A percentile compares a stretch with the other conserved stretches of the same genome.
Evolutionary conservation across 2,797 vertebrate genomes (phyloP).

Genomic region (Knipowitschia caucasica): DNA sequence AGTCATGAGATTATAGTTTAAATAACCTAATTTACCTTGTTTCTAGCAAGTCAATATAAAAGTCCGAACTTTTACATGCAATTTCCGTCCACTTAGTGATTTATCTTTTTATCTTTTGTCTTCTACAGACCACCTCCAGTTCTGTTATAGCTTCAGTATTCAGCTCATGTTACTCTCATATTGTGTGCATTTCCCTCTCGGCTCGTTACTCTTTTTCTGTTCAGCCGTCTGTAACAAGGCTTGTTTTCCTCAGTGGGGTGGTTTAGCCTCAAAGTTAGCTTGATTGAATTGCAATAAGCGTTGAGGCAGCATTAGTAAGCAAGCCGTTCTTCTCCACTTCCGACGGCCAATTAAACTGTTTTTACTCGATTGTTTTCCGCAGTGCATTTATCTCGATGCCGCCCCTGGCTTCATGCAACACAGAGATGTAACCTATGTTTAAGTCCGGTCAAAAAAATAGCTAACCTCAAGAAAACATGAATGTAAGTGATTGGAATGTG

Average conservation of each 20-base stretch:
- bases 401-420: slow-evolving; percentile 34
- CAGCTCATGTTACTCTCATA: slow-evolving; percentile 22
- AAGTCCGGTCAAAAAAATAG: slow-evolving; percentile 46
- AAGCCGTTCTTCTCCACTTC: slow-evolving; percentile 22
- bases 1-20: too few relatives aligned
- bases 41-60: not conserved
- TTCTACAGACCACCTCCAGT: not conserved
- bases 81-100: not conserved
- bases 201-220: slow-evolving; percentile 26
- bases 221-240: slow-evolving; percentile 33
- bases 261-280: slow-evolving; percentile 33
- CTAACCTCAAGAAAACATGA: slow-evolving; percentile 50
- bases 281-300: slow-evolving; percentile 35
- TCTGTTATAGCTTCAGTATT: not conserved
- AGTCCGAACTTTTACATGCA: not conserved
- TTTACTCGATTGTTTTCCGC: slow-evolving; percentile 11
- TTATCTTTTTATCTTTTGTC: not conserved
- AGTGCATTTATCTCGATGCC: slow-evolving; percentile 21
- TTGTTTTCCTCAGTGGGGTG: slow-evolving; percentile 24
- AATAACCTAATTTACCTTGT: not conserved
- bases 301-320: slow-evolving; percentile 38
- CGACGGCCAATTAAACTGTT: slow-evolving; percentile 47
- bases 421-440: slow-evolving; percentile 44
- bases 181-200: slow-evolving; percentile 17
- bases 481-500: slow-evolving; percentile 20